These are phyloP conservation scores for Alentia gelatinosa DNA, from an alignment of 2,888 invertebrate species.

Conservation along the genomic window DNA sequence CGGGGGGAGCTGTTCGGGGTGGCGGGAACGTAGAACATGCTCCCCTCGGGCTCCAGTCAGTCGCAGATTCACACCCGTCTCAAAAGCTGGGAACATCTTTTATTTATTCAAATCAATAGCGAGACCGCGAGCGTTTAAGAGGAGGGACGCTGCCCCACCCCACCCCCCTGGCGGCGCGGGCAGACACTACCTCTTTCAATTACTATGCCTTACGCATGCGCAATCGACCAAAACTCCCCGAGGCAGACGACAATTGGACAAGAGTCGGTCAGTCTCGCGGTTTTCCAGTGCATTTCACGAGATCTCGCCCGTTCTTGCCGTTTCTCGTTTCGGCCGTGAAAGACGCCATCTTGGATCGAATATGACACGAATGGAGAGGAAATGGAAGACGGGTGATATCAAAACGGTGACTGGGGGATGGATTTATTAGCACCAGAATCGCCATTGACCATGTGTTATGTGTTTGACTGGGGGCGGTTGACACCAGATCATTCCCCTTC, in stretches of 20 bases:
- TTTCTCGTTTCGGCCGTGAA: background rate
- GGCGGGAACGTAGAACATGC: too few relatives aligned
- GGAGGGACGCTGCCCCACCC: background rate
- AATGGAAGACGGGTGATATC: background rate
- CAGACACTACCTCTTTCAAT: background rate
- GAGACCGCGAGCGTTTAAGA: background rate
- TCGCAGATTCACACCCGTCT: background rate
- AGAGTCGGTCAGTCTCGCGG: too few relatives aligned
- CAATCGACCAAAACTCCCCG: background rate
- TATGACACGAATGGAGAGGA: background rate
- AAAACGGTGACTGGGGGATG: background rate
- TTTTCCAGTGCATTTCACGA: background rate
- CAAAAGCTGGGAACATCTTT: constrained; percentile 18
- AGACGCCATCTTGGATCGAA: background rate
- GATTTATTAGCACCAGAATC: background rate
- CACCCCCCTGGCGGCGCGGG: background rate
- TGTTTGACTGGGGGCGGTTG: background rate
- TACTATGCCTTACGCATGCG: constrained; percentile 23
- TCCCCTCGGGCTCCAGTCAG: background rate
- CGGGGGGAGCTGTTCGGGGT: too few relatives aligned
- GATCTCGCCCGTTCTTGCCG: background rate
- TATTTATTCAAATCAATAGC: constrained; percentile 42
- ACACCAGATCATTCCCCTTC: too few relatives aligned
- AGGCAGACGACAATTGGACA: constrained; percentile 25
- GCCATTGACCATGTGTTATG: background rate